Base-by-base conservation (phyloP, 2,797 vertebrate species). In the Telmatherina bonti region DNA sequence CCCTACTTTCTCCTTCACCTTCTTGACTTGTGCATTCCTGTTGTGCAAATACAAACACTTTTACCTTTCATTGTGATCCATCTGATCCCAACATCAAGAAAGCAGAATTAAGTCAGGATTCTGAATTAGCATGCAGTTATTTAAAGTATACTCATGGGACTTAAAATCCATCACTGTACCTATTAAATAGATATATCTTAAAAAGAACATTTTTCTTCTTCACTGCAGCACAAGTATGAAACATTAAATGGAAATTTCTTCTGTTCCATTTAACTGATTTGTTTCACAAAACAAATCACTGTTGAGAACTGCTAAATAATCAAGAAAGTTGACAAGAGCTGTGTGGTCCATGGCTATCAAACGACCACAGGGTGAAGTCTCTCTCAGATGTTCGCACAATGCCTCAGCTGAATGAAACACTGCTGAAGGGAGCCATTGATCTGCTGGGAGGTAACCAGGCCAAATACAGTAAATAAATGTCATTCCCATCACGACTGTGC, bases 21-120 rank as follows among this genome's bases (percentile, higher is more conserved):
- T 58, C 26, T n/a, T 9, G 24, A 20, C 69, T 47, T 81, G 69
- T 67, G 47, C 51, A 69, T 9, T 59, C 74, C 59, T 86, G 76
- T 10, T 69, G 24, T 55, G 24, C 18, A 43, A 58, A 65, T 9
- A 22, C 1, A 33, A 1, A 2, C 7, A 49, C 8, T 58, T 54
- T 57, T 35, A 33, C 27, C 26, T 67, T 72, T 33, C 2, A 10
- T 8, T 55, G 65, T 33, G 30, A 53, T 18, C 61, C 59, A 51
- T 55, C 36, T 41, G n/a, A 45, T 41, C 27, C 29, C 36, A 13
- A 8, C 2, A 29, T 30, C 26, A 61, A 61, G 8, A 43, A 1
- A 61, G 26, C 38, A 63, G 31, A 35, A 20, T 53, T 36, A 18
- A 26, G 15, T 36, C 22, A 8, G 18, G 1, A 11, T 63, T 35